A percentile compares a stretch with the other conserved stretches of the same genome.
Conservation (phyloP, 2,888 invertebrate genomes). For the Athalia cordata region DNA sequence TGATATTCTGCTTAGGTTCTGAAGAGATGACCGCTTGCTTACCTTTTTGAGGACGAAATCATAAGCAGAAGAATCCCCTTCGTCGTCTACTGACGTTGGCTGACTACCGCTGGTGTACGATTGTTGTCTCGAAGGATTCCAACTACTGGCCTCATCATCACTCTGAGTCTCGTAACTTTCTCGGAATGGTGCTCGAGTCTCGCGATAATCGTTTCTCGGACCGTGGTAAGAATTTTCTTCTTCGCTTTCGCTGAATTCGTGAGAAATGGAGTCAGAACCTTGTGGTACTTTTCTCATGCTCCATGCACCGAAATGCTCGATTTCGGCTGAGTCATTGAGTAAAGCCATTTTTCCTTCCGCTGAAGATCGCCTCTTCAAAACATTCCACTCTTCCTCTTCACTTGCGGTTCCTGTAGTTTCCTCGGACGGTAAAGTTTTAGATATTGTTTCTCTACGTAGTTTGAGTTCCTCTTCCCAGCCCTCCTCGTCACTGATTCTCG, state of each 20-base stretch:
- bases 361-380: constrained; percentile 66
- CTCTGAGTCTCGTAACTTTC: constrained; percentile 57
- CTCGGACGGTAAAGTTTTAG: constrained; percentile 58
- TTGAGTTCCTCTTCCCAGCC: constrained; percentile 68
- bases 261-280: constrained; percentile 61
- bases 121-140: constrained; percentile 53
- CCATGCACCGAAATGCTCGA: constrained; percentile 69
- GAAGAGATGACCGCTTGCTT: constrained; percentile 64
- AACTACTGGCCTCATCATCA: constrained; percentile 56
- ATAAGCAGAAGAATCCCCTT: constrained; percentile 53
- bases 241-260: constrained; percentile 66
- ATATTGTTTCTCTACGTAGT: constrained; percentile 59
- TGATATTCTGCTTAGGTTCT: constrained; percentile 65
- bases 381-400: constrained; percentile 60
- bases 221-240: constrained; percentile 54
- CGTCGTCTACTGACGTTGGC: constrained; percentile 61
- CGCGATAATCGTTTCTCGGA: constrained; percentile 60
- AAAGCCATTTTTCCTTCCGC: constrained; percentile 70
- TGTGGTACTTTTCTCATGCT: constrained; percentile 63
- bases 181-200: constrained; percentile 56
- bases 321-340: constrained; percentile 63
- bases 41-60: constrained; percentile 63
- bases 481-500: constrained; percentile 66
- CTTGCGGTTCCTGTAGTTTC: constrained; percentile 52
- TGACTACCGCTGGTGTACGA: constrained; percentile 62